A percentile compares a stretch with the other conserved stretches of the same genome.
Conservation (phyloP, 2,888 invertebrate genomes). For the Alcis repandata region DNA sequence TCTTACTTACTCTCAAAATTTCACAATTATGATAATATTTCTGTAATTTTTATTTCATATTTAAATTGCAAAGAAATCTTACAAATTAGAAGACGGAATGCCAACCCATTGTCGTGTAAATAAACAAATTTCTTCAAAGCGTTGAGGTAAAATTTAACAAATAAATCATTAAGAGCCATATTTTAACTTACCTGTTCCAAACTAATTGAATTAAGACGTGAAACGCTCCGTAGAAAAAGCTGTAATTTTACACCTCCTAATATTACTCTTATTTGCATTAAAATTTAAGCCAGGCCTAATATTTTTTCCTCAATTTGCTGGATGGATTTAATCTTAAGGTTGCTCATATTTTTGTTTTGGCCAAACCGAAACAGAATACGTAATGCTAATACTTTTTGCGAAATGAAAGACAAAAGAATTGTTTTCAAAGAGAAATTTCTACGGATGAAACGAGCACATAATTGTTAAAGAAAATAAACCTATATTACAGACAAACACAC, state of each 20-base stretch:
- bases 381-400: slow-evolving; percentile 24
- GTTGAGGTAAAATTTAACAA: background rate
- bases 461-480: slow-evolving; percentile 11
- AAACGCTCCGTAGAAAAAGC: slow-evolving; percentile 18
- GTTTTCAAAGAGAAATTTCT: slow-evolving; percentile 7
- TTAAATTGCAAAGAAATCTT: too few relatives aligned
- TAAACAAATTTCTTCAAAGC: background rate
- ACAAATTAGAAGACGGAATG: too few relatives aligned
- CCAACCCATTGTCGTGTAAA: background rate
- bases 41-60: too few relatives aligned
- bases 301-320: slow-evolving; percentile 29
- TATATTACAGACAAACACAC: slow-evolving; percentile 17
- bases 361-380: slow-evolving; percentile 28
- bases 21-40: too few relatives aligned
- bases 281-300: slow-evolving; percentile 17
- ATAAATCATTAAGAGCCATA: background rate
- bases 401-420: slow-evolving; percentile 27
- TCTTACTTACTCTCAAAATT: too few relatives aligned
- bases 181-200: slow-evolving; percentile 21
- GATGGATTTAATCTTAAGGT: slow-evolving; percentile 28
- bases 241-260: slow-evolving; percentile 19
- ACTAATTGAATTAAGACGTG: slow-evolving; percentile 32
- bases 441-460: slow-evolving; percentile 17
- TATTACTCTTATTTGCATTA: slow-evolving; percentile 17
- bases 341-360: slow-evolving; percentile 30